A percentile compares a stretch with the other conserved stretches of the same genome.
These are phyloP conservation scores for Oryzias celebensis DNA, from an alignment of 2,113 vertebrate genomes.

Conservation along the genomic window DNA sequence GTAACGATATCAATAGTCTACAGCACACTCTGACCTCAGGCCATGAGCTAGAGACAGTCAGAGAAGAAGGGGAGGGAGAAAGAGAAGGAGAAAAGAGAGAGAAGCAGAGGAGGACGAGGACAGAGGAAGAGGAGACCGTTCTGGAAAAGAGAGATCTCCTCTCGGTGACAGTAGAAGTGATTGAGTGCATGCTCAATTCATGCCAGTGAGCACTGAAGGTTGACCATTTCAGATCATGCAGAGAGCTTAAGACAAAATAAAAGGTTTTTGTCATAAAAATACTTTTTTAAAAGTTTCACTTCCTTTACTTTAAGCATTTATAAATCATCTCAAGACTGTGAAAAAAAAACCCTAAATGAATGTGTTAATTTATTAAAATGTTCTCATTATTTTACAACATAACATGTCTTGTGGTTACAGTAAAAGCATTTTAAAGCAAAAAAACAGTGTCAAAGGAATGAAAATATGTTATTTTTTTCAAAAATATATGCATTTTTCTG, in stretches of 20 bases:
- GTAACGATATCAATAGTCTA: conserved; percentile 75
- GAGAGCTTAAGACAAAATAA: conserved; percentile 2
- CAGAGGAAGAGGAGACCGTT: conserved; percentile 29
- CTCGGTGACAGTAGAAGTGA: conserved; percentile 51
- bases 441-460: too few relatives aligned
- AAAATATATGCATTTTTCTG: not conserved
- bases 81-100: conserved; percentile 20
- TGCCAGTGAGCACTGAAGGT: conserved; percentile 8
- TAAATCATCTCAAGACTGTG: not conserved
- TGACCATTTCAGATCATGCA: conserved; percentile 28
- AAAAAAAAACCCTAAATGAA: not conserved
- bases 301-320: not conserved
- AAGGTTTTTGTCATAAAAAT: not conserved
- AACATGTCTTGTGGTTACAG: too few relatives aligned
- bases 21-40: conserved; percentile 74
- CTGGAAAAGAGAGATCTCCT: conserved; percentile 38
- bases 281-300: not conserved
- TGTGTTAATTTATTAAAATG: not conserved
- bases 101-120: conserved; percentile 21
- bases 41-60: conserved; percentile 28
- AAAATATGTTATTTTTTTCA: not conserved
- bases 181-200: conserved; percentile 25
- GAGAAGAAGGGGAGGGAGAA: conserved; percentile 15
- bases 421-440: too few relatives aligned
- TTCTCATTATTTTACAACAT: too few relatives aligned